Base-by-base conservation (phyloP, 2,888 invertebrate genomes). In the Drosophila greeni region DNA sequence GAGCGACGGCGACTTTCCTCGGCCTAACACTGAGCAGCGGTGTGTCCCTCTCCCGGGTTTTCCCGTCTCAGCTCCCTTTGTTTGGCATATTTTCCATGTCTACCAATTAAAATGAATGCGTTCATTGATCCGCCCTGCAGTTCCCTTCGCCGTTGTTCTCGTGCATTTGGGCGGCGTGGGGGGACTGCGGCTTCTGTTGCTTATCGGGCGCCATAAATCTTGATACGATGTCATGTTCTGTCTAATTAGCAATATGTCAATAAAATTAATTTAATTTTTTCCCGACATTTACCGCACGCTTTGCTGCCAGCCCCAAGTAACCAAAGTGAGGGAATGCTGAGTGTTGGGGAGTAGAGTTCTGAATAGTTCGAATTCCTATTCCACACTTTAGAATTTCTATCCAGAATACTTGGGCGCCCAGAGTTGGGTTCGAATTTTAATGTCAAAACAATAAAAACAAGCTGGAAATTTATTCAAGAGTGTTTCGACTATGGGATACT, bases 171-270 rank as follows among this genome's bases (percentile, higher is more conserved):
- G 42, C 14, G 55, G 45, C 29, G 45, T 18, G 8, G 4, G 47
- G 36, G 36, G 26, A 33, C 20, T 37, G 18, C 26, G 29, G 54
- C 39, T 68, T 61, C 62, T 62, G 68, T 58, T 66, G 67, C 75
- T 76, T 78, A 76, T 85, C 83, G 73, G 73, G 77, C 76, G 84
- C 85, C 73, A 86, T 86, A 86, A 86, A 86, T 86, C 86, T 87
- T 87, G 85, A 87, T 84, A 86, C 74, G 82, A 86, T 86, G 87
- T 86, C 86, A 86, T 86, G 86, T 86, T 86, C 84, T 85, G 86
- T 86, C 86, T 86, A 86, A 86, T 86, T 87, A 87, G 86, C 84
- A 85, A 84, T 86, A 86, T 85, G 86, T 86, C 86, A 87, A 87
- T 86, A 87, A 86, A 86, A 85, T 87, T 85, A 84, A 83, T 82